Evolutionary conservation across 2,113 vertebrate species (phyloP).

Genomic region (Cheirogaleus medius): DNA sequence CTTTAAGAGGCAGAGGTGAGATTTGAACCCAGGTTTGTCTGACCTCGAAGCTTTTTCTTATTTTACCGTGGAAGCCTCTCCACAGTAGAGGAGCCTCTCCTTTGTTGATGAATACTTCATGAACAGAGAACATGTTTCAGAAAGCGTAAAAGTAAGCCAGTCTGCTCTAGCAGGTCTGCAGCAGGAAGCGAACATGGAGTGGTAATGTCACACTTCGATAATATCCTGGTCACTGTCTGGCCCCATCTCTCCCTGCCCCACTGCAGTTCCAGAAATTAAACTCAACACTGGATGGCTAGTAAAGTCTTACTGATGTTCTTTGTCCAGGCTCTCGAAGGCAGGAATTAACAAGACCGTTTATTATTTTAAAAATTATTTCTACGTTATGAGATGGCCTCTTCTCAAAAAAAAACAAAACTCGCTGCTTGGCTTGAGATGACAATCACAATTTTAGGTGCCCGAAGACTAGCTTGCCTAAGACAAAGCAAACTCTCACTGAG

Average conservation of each 20-base stretch:
- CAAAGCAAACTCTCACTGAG: slow-evolving; percentile 30
- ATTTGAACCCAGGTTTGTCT: not conserved
- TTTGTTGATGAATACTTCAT: not conserved
- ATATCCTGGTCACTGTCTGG: not conserved
- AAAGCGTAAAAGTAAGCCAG: not conserved
- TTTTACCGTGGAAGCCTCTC: not conserved
- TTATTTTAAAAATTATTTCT: not conserved
- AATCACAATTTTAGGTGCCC: not conserved
- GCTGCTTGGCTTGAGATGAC: not conserved
- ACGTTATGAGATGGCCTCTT: not conserved
- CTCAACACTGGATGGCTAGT: not conserved
- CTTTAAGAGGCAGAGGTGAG: not conserved
- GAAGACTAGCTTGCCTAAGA: not conserved
- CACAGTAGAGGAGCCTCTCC: too few species aligned
- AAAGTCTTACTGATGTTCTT: not conserved
- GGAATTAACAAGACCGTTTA: not conserved
- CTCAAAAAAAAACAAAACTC: not conserved
- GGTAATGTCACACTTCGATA: not conserved
- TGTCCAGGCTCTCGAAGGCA: not conserved
- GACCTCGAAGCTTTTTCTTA: not conserved
- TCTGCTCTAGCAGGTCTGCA: not conserved
- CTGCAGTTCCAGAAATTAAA: not conserved
- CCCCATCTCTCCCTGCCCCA: not conserved
- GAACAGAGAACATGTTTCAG: not conserved
- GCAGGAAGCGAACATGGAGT: not conserved